phyloP scores from a whole-genome alignment of 2,888 invertebrate species.

The Rapana venosa region DNA sequence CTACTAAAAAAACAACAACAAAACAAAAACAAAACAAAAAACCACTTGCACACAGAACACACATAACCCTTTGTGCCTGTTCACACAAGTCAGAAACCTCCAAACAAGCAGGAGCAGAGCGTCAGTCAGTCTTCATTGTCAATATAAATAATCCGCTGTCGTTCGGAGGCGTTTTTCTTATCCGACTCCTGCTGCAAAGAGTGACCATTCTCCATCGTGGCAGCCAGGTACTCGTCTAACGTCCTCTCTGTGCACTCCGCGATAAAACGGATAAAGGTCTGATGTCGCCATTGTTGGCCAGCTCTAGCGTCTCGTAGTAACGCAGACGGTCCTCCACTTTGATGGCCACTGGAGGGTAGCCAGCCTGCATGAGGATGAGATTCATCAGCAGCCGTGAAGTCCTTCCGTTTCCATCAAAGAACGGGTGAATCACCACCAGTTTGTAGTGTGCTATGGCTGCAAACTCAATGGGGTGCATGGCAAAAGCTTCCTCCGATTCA shows the following conservation, averaged over 20 bases:
- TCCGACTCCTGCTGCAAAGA: slow-evolving; percentile 24
- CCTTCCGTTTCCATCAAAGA: slow-evolving; percentile 96
- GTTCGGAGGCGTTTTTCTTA: background rate
- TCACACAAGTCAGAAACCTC: background rate
- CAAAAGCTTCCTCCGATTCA: slow-evolving; percentile 89
- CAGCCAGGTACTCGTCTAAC: slow-evolving; percentile 88
- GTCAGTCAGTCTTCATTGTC: slow-evolving; percentile 25
- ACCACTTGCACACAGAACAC: background rate
- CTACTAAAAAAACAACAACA: background rate
- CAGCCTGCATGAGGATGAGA: slow-evolving; percentile 92
- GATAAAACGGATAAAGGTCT: slow-evolving; percentile 97
- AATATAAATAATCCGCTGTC: slow-evolving; percentile 16
- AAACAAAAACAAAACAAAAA: background rate
- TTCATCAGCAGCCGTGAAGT: slow-evolving; percentile 97
- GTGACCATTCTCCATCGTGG: slow-evolving; percentile 58
- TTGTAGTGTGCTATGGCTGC: slow-evolving; percentile 98
- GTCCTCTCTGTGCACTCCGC: slow-evolving; percentile 92
- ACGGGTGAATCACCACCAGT: slow-evolving; percentile 97
- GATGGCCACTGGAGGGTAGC: slow-evolving; percentile 96
- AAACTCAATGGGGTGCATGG: slow-evolving; percentile 93
- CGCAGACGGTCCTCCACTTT: slow-evolving; percentile 87
- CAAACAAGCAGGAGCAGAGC: background rate
- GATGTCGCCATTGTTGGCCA: slow-evolving; percentile 95
- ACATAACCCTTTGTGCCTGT: background rate
- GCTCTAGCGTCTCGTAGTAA: slow-evolving; percentile 90